Percentiles rank a stretch among this genome's conserved stretches.
phyloP scores from a whole-genome alignment of 1,140 invertebrate genomes.

The Drosophila setifemur region DNA sequence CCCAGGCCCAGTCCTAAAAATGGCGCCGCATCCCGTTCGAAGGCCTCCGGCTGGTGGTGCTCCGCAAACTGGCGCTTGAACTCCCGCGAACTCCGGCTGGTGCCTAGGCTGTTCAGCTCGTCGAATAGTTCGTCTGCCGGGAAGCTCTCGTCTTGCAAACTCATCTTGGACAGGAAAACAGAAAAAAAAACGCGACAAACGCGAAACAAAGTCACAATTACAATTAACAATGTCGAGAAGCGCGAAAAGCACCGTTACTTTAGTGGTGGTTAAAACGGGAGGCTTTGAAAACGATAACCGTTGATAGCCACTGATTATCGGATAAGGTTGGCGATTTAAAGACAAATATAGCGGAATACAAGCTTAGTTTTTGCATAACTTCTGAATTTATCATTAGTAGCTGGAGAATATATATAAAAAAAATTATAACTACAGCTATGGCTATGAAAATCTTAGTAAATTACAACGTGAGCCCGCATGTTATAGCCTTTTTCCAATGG shows the following conservation, averaged over 20 bases:
- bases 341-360: too few relatives aligned
- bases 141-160: conserved; percentile 59
- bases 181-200: neutral
- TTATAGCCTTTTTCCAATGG: too few relatives aligned
- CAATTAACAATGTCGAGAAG: neutral
- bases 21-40: conserved; percentile 39
- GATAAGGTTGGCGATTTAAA: too few relatives aligned
- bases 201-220: neutral
- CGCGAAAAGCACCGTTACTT: neutral
- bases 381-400: too few relatives aligned
- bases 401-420: too few relatives aligned
- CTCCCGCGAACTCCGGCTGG: neutral
- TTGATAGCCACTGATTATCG: neutral
- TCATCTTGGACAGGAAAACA: conserved; percentile 20
- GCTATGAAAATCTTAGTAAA: too few relatives aligned
- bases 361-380: too few relatives aligned
- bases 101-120: conserved; percentile 14
- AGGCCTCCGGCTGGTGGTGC: conserved; percentile 31
- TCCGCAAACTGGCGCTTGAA: conserved; percentile 29
- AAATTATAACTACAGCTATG: too few relatives aligned
- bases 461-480: too few relatives aligned
- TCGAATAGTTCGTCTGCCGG: conserved; percentile 54
- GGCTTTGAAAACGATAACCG: neutral
- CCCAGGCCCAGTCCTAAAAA: too few relatives aligned
- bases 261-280: neutral